phyloP scores from a whole-genome alignment of 2,113 vertebrate species.

The Entelurus aequoreus region DNA sequence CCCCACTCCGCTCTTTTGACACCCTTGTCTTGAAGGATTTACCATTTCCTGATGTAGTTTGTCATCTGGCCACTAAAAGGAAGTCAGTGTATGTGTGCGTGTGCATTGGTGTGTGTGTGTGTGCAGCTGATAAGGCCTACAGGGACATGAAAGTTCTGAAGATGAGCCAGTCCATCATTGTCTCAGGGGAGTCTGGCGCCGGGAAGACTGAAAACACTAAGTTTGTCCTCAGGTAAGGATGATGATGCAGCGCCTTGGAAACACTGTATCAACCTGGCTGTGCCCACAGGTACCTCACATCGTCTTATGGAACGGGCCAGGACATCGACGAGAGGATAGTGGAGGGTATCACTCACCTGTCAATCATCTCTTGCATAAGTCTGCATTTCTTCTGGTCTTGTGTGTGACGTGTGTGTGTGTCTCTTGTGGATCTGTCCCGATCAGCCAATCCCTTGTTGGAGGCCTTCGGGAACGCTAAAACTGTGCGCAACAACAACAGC shows the following conservation, averaged over 20 bases:
- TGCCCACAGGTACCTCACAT: slow-evolving; percentile 83
- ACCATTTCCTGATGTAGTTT: slow-evolving; percentile 4
- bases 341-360: slow-evolving; percentile 76
- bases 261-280: no score
- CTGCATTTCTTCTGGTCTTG: neutral
- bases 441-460: slow-evolving; percentile 92
- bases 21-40: no score
- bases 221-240: slow-evolving; percentile 86
- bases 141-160: slow-evolving; percentile 97
- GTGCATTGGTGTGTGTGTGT: neutral
- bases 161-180: slow-evolving; percentile 97
- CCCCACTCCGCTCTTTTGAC: no score
- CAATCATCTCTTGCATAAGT: neutral
- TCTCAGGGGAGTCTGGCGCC: slow-evolving; percentile 95
- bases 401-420: neutral
- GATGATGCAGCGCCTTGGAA: neutral
- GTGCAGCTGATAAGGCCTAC: slow-evolving; percentile 93
- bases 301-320: slow-evolving; percentile 92
- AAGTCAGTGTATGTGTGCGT: slow-evolving; percentile 7
- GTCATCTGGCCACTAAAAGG: neutral
- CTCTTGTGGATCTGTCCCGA: neutral
- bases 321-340: slow-evolving; percentile 97
- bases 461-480: slow-evolving; percentile 97
- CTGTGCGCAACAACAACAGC: slow-evolving; percentile 97
- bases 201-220: slow-evolving; percentile 99